Evolutionary conservation across 2,888 invertebrate genomes (phyloP), one percentile per base, ranked within the genome.

Genomic region (Stenodema calcarata): DNA sequence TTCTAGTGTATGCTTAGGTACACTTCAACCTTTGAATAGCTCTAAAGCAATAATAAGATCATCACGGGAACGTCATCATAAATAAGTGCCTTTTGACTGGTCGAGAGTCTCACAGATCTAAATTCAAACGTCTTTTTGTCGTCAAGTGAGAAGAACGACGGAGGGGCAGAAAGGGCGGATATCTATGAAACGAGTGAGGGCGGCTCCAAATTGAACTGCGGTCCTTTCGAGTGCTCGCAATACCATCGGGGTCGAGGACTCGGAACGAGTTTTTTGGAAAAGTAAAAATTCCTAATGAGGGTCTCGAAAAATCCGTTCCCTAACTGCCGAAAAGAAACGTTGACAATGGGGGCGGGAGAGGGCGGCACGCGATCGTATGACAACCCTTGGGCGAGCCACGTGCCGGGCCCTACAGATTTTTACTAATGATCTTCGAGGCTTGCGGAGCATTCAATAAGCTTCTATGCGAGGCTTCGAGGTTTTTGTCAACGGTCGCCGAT

Each of bases 331-430:
- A 44, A 30, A 35, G 16, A 69, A 54, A 28, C 80, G 27, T 18
- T 42, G 80, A 50, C 80, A 50, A 50, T 54, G 50, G 54, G 42
- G 44, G 23, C 44, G 50, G 35, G 47, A n/a, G 30, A n/a, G 35
- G 54, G 82, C 23, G 35, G 35, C 82, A 82, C 82, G 82, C 70
- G 82, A 82, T 82, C 69, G 62, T 69, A 69, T 82, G 82, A 82
- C 82, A 82, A 62, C 82, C 82, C 82, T 82, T 41, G 82, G 82
- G 82, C 82, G 69, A 23, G 82, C 82, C 82, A 82, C 82, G 82
- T 82, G 82, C 30, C 62, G 62, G 6, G 30, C 82, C 82, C 42
- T 28, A 54, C 80, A 28, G 54, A 80, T 54, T 80, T 80, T 3
- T 54, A 50, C 80, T 80, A 80, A 80, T 80, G 80, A 80, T 80